Base-by-base conservation (phyloP, 2,888 invertebrate species). In the Ichneumoninae sp. region DNA sequence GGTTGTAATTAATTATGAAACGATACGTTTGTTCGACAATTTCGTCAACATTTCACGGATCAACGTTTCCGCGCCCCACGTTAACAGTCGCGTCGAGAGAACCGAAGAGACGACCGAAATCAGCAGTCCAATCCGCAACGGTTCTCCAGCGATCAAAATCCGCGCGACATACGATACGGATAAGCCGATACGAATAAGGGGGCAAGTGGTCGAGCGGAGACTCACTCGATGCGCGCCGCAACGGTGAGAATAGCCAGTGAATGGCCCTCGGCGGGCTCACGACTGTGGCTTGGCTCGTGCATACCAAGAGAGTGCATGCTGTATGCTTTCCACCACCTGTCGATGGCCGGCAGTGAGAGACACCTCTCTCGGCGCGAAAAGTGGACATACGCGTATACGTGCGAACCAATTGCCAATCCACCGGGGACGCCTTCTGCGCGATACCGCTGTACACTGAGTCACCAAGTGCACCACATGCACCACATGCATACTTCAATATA, bases 311-410 rank as follows among this genome's bases (percentile, higher is more conserved):
- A 80, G 80, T 80, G 74, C 68, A 40, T 47, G 60, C 68, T 47
- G 66, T 62, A 57, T 72, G 66, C 44, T 68, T 52, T 50, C 22
- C 16, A 50, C 47, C 74, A 60, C 68, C 80, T 74, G 80, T 74
- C 74, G 68, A 80, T 60, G 26, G 13, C 10, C 22, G 57, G 26
- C 4, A 26, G 13, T 10, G 30, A 50, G 16, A 65, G 70, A 19
- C 19, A 3, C 33, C 36, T 71, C 16, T 5, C 36, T 36, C 33
- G 50, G n/a, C 13, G 40, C 30, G 52, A n/a, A 30, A n/a, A 54
- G 62, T 50, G 36, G 30, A 36, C 52, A n/a, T 36, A 50, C 62
- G 26, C n/a, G 57, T 65, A 78, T 65, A 62, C 62, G 50, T 62
- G 50, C 47, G 60, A 62, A 78, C 50, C 60, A 52, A 70, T 60